Percentiles rank a stretch among this genome's conserved stretches.
These are phyloP conservation scores for Hydrolagus affinis DNA, from an alignment of 2,113 vertebrate species.

Conservation along the genomic window DNA sequence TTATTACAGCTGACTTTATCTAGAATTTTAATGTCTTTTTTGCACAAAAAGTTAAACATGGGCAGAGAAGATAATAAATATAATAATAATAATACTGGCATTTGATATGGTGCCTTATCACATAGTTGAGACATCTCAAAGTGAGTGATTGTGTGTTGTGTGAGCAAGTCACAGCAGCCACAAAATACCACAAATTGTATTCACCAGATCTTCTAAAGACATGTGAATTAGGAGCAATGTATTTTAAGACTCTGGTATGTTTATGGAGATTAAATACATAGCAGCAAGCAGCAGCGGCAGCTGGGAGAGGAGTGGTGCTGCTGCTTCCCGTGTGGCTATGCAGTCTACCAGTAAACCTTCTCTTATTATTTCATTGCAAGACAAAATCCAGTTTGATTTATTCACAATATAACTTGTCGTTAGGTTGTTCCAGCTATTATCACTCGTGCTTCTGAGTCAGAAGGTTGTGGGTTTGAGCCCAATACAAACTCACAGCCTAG, in stretches of 20 bases:
- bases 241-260: not conserved
- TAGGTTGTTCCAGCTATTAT: too few species aligned
- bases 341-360: not conserved
- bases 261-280: conserved; percentile 15
- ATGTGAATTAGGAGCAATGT: too few species aligned
- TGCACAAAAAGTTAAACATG: conserved; percentile 6
- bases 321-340: not conserved
- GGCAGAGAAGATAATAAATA: too few species aligned
- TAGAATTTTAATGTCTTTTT: conserved; percentile 28
- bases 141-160: too few species aligned
- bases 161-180: too few species aligned
- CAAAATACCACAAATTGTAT: too few species aligned
- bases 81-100: too few species aligned
- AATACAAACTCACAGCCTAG: conserved; percentile 28
- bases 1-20: conserved; percentile 35
- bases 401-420: not conserved
- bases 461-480: conserved; percentile 34
- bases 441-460: conserved; percentile 30
- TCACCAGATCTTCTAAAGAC: too few species aligned
- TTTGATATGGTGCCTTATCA: too few species aligned
- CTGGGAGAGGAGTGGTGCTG: not conserved
- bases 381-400: not conserved
- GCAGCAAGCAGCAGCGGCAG: conserved; percentile 17
- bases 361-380: not conserved
- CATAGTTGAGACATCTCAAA: too few species aligned